Conservation (phyloP, 2,797 vertebrate species). For the Tinamus major region DNA sequence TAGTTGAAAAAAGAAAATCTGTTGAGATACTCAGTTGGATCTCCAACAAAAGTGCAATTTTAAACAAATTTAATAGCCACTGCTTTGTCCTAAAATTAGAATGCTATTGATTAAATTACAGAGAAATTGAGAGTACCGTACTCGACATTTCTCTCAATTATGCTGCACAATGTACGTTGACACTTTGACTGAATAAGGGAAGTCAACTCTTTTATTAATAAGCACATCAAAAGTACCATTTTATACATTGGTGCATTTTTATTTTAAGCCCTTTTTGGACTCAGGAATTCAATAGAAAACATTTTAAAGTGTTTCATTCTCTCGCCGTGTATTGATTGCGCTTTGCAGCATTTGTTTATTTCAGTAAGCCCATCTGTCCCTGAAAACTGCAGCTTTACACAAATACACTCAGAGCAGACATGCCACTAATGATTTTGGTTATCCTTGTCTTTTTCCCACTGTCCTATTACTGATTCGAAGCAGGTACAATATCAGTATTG, state of each 20-base stretch:
- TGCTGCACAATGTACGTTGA: slow-evolving; percentile 40
- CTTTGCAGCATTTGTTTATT: slow-evolving; percentile 69
- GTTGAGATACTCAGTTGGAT: slow-evolving; percentile 23
- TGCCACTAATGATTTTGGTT: slow-evolving; percentile 64
- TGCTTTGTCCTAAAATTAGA: slow-evolving; percentile 52
- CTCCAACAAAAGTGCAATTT: slow-evolving; percentile 34
- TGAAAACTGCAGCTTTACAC: slow-evolving; percentile 58
- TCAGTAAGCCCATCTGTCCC: slow-evolving; percentile 67
- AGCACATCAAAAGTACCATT: slow-evolving; percentile 50
- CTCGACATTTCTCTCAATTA: slow-evolving; percentile 67
- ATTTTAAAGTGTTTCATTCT: slow-evolving; percentile 60
- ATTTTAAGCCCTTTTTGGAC: slow-evolving; percentile 59
- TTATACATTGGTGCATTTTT: slow-evolving; percentile 58
- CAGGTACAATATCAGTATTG: slow-evolving; percentile 64
- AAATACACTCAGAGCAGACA: slow-evolving; percentile 36
- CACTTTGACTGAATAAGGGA: slow-evolving; percentile 55
- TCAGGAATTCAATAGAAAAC: slow-evolving; percentile 56
- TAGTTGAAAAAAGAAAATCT: not conserved
- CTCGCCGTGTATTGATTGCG: slow-evolving; percentile 53
- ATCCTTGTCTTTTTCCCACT: not conserved
- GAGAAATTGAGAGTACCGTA: slow-evolving; percentile 30
- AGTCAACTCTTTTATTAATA: slow-evolving; percentile 49
- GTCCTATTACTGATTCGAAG: slow-evolving; percentile 70
- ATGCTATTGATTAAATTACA: slow-evolving; percentile 55
- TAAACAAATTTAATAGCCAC: slow-evolving; percentile 20